phyloP scores from a whole-genome alignment of 2,888 invertebrate genomes.

The Nemotelus nigrinus region DNA sequence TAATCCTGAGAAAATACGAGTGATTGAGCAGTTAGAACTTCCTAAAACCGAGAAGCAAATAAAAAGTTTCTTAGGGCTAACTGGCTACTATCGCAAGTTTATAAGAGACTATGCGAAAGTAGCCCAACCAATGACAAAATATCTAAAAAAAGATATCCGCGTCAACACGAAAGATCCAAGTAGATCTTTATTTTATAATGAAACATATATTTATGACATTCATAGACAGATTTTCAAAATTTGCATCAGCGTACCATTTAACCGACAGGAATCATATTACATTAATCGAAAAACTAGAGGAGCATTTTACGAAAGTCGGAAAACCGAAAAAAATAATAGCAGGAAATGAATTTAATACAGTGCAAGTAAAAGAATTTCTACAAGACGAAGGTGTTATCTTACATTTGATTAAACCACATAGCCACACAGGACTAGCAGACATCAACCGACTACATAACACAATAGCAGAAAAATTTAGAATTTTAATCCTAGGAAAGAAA shows the following conservation, averaged over 20 bases:
- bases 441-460: background rate
- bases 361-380: conserved; percentile 3
- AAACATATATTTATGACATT: conserved; percentile 14
- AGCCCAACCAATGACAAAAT: background rate
- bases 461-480: background rate
- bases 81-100: background rate
- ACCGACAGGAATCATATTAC: conserved; percentile 1
- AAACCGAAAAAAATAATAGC: conserved; percentile 2
- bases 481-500: background rate
- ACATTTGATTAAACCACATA: background rate
- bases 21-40: background rate
- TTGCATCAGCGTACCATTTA: conserved; percentile 19
- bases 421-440: conserved; percentile 22
- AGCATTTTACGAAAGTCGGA: background rate
- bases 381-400: background rate
- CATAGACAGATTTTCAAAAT: conserved; percentile 36
- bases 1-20: background rate
- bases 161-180: background rate
- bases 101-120: background rate
- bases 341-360: conserved; percentile 15
- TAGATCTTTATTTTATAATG: conserved; percentile 18
- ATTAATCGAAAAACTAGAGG: conserved; percentile 19
- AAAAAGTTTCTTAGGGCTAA: background rate
- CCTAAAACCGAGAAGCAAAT: background rate
- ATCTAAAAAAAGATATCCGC: background rate